These are phyloP conservation scores for Elysia chlorotica DNA, from an alignment of 1,140 invertebrate species.

Conservation along the genomic window DNA sequence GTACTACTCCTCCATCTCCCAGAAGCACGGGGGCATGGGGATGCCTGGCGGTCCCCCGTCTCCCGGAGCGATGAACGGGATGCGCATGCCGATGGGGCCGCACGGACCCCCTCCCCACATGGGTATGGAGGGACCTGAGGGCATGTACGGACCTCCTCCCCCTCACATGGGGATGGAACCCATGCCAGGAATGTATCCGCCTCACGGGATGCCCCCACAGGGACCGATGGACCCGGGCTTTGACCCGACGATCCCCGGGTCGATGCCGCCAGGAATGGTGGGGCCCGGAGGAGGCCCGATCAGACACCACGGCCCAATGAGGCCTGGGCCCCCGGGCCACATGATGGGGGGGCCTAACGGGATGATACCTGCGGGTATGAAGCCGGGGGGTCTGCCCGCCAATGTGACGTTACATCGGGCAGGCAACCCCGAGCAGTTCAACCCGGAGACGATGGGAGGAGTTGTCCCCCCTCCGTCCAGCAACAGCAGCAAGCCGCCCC, in stretches of 20 bases:
- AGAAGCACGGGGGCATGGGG: slow-evolving; percentile 40
- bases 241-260: slow-evolving; percentile 41
- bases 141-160: slow-evolving; percentile 23
- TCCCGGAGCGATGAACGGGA: slow-evolving; percentile 14
- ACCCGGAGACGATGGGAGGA: slow-evolving; percentile 40
- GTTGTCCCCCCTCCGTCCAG: slow-evolving; percentile 29
- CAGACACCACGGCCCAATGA: slow-evolving; percentile 29
- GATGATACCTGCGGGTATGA: slow-evolving; percentile 34
- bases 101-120: slow-evolving; percentile 12
- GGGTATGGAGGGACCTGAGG: slow-evolving; percentile 25
- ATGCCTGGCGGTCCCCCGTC: slow-evolving; percentile 18
- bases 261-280: slow-evolving; percentile 33
- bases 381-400: not conserved
- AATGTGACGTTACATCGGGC: slow-evolving; percentile 48
- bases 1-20: slow-evolving; percentile 54
- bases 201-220: slow-evolving; percentile 30
- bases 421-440: slow-evolving; percentile 58
- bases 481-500: slow-evolving; percentile 45
- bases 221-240: slow-evolving; percentile 35
- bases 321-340: slow-evolving; percentile 25
- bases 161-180: slow-evolving; percentile 33
- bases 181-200: slow-evolving; percentile 21
- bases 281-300: slow-evolving; percentile 73
- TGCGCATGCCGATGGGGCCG: slow-evolving; percentile 21
- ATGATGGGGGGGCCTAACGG: slow-evolving; percentile 33